Base-by-base conservation (phyloP, 1,140 invertebrate species). In the Megathymus violae region DNA sequence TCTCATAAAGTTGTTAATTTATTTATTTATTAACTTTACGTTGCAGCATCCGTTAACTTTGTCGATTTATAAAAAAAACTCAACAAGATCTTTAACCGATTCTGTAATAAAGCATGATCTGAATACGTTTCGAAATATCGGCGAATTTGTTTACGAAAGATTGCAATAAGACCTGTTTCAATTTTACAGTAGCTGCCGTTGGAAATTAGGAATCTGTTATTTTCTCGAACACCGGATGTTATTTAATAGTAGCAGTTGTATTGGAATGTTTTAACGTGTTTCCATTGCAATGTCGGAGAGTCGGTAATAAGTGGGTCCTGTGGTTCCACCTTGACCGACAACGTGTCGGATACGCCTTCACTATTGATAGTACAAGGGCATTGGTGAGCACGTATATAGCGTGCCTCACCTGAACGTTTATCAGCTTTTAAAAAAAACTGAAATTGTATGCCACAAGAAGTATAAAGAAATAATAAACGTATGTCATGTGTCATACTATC, bases 141-240 rank as follows among this genome's bases (percentile, higher is more conserved):
- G 19, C 36, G 22, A 54, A 54, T 17, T 17, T 25, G 17, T 4
- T 27, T 56, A 56, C 38, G 38, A 56, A 56, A 56, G 19, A 56
- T 40, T 46, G 69, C 67, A 75, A 72, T 63, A 65, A 68, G 65
- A 75, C 58, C 61, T 41, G 56, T 65, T 66, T 75, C 61, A n/a
- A n/a, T 54, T 64, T 71, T 71, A 56, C 19, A 56, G 25, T 27
- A 14, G 15, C 13, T 46, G 36, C 36, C 7, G 27, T 31, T 3
- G 7, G 27, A 31, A 15, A 41, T 54, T 41, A 38, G 4, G 51
- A 27, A 13, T 19, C 19, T 19, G 51, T 36, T 34, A 43, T 41
- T 41, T 54, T 34, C 52, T 15, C 17, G 38, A 40, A 43, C 38
- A 40, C 40, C 52, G 52, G 52, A 56, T 14, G 52, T 22, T 13